Evolutionary conservation across 2,113 vertebrate genomes (phyloP).

Genomic region (Ondatra zibethicus): DNA sequence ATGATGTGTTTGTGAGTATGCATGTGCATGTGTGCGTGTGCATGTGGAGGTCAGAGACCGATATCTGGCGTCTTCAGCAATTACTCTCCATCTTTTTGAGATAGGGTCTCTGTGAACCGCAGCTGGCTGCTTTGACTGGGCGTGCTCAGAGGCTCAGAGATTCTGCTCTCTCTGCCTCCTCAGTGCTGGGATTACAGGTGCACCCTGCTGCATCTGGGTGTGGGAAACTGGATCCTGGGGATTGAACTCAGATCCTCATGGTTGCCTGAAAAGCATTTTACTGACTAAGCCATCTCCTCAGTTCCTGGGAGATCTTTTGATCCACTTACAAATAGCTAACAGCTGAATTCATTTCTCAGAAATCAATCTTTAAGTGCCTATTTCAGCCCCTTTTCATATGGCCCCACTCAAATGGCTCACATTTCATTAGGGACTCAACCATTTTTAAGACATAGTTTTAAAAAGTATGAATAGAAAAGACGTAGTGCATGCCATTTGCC

Average conservation of each 20-base stretch:
- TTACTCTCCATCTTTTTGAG: background rate
- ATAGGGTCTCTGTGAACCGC: background rate
- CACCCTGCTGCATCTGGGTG: background rate
- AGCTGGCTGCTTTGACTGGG: too few relatives aligned
- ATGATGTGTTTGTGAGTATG: too few relatives aligned
- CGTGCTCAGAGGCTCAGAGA: too few relatives aligned
- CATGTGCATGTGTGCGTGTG: background rate
- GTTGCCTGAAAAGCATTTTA: background rate
- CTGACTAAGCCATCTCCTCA: background rate
- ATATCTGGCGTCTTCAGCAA: background rate
- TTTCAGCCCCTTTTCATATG: constrained; percentile 38
- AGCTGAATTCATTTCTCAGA: constrained; percentile 40
- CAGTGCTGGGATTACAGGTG: background rate
- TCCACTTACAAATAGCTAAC: constrained; percentile 12
- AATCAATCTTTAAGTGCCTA: constrained; percentile 58
- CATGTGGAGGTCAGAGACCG: background rate
- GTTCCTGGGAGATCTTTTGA: constrained; percentile 18
- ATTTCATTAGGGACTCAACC: background rate
- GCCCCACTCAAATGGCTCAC: background rate
- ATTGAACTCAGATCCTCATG: background rate
- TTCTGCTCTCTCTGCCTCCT: background rate
- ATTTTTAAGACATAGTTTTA: background rate
- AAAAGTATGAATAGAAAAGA: background rate
- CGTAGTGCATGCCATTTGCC: background rate
- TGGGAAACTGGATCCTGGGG: background rate